Evolutionary conservation across 2,888 invertebrate species (phyloP), one percentile per base, ranked within the genome.

Genomic region (Orthosia gracilis): DNA sequence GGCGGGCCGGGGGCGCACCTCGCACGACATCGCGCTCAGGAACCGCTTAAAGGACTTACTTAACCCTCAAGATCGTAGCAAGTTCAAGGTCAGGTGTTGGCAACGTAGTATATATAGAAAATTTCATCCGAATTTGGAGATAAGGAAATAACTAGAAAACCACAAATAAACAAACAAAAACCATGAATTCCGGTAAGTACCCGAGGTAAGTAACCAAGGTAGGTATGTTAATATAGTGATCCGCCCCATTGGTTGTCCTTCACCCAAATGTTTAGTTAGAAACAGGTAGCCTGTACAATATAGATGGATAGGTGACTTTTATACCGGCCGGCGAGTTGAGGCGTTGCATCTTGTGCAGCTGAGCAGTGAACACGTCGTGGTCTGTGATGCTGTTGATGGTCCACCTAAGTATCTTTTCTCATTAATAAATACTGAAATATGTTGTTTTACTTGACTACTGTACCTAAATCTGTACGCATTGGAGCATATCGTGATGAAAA

Each of bases 71-170:
- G 77, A 82, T 66, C 70, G 68, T 50, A 31, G 31, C 68, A 79
- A 83, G 83, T 78, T 85, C 85, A 87, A 71, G 86, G 83, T 78
- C 83, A 69, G 12, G 21, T 72, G 18, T 26, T 81, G 62, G 52
- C 49, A 21, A 45, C 40, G 21, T 47, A 23, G 45, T 58, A 23
- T 67, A 15, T 55, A 64, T 47, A 67, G 18, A 65, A 64, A 13
- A 54, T 45, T 21, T 54, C 7, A 21, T 64, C 64, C 13, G 11
- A 58, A 26, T 15, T 61, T 50, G 1, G 13, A 62, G 12, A 4
- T 54, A 63, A 47, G 50, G 21, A 52, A 58, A 45, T 9, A 18
- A 50, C 26, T 69, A 61, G 15, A 26, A 49, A 74, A 31, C 15
- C 13, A n/a, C 23, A 18, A 54, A 52, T 40, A 47, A 47, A 47